Evolutionary conservation across 1,140 invertebrate species (phyloP).

Genomic region (Diachasmimorpha longicaudata): DNA sequence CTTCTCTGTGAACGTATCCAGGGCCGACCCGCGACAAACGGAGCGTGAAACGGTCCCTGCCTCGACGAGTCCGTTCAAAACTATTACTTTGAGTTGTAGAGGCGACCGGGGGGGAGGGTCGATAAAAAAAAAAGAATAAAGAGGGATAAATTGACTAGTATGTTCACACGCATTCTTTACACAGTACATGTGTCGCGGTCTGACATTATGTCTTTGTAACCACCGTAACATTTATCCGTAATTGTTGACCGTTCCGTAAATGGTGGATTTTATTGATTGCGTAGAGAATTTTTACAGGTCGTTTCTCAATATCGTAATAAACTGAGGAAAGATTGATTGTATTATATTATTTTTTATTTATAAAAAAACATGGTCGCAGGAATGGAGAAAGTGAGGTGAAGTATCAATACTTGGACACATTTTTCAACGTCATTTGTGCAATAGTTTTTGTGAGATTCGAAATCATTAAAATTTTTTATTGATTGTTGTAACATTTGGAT

Average conservation of each 20-base stretch:
- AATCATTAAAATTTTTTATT: too few relatives aligned
- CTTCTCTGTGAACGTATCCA: slow-evolving; percentile 17
- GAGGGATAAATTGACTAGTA: not conserved
- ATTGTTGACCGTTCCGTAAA: not conserved
- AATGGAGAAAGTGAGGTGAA: too few relatives aligned
- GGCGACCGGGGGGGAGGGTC: not conserved
- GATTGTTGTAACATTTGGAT: too few relatives aligned
- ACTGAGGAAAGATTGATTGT: not conserved
- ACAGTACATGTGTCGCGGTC: not conserved
- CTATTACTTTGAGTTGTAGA: slow-evolving; percentile 31
- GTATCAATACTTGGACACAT: too few relatives aligned
- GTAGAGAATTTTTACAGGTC: not conserved
- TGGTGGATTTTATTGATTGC: not conserved
- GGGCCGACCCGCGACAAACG: slow-evolving; percentile 42
- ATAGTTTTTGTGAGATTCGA: too few relatives aligned
- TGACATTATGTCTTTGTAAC: not conserved
- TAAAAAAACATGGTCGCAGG: too few relatives aligned
- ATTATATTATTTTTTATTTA: not conserved
- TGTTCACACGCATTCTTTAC: not conserved
- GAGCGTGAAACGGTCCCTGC: slow-evolving; percentile 45
- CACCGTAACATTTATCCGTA: not conserved
- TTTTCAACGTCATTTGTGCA: too few relatives aligned
- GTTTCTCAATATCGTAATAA: not conserved
- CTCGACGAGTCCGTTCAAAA: slow-evolving; percentile 37
- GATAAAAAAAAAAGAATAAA: not conserved